These are phyloP conservation scores for Clarias macrocephalus DNA, from an alignment of 2,113 vertebrate species.

Conservation along the genomic window DNA sequence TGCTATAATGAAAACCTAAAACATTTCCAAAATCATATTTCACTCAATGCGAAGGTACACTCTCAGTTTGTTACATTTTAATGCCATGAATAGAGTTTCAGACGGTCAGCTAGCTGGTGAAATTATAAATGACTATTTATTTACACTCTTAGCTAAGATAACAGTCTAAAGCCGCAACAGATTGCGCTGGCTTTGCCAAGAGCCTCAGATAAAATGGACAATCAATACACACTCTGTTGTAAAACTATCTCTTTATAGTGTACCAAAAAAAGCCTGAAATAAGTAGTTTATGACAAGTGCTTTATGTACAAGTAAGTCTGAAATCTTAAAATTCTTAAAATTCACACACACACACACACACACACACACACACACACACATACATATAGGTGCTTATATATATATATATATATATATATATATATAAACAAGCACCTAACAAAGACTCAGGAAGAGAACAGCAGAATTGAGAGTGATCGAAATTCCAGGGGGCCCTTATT, in stretches of 20 bases:
- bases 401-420: no score
- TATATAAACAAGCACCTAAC: background rate
- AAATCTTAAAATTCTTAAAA: background rate
- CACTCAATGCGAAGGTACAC: no score
- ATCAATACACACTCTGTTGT: slow-evolving; percentile 5
- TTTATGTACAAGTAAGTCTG: background rate
- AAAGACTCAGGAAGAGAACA: background rate
- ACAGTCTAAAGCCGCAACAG: slow-evolving; percentile 26
- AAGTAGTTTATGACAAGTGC: background rate
- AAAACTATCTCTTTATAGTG: background rate
- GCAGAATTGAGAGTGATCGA: background rate
- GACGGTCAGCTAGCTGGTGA: background rate
- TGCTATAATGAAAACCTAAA: background rate
- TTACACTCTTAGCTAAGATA: background rate
- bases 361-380: no score
- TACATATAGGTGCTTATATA: no score
- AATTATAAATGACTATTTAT: slow-evolving; percentile 29
- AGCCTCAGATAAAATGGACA: slow-evolving; percentile 25
- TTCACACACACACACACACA: background rate
- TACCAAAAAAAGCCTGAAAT: background rate
- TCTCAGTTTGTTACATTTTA: background rate
- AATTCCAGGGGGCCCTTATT: slow-evolving; percentile 31
- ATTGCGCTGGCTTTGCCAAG: slow-evolving; percentile 5
- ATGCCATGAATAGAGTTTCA: background rate
- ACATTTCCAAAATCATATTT: background rate